Conservation (phyloP, 2,113 vertebrate genomes). For the Cyphomyrus plagiostoma region DNA sequence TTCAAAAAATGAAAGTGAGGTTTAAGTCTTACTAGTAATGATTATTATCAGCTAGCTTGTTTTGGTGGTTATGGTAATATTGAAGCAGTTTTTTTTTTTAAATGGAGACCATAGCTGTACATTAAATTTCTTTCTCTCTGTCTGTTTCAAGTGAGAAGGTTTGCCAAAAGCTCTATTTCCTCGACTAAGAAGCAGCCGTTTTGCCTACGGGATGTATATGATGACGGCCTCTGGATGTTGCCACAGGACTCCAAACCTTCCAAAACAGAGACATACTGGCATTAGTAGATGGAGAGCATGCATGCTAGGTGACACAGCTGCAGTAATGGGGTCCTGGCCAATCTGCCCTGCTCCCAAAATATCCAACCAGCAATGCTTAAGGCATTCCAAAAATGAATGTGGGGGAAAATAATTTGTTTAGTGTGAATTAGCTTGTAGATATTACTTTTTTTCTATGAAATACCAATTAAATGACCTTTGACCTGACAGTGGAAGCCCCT, state of each 20-base stretch:
- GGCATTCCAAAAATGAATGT: conserved; percentile 60
- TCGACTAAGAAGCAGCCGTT: not conserved
- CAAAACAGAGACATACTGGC: conserved; percentile 19
- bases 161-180: not conserved
- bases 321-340: not conserved
- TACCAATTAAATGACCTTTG: conserved; percentile 68
- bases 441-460: conserved; percentile 72
- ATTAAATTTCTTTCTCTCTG: not conserved
- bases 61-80: not conserved
- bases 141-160: not conserved
- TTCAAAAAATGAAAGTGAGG: not conserved
- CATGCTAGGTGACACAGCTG: not conserved
- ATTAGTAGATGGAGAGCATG: not conserved
- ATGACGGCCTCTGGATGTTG: not conserved
- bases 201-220: not conserved
- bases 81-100: not conserved
- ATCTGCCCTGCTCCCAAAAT: conserved; percentile 47
- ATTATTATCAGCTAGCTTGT: not conserved
- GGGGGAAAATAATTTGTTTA: conserved; percentile 70
- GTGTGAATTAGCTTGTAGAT: conserved; percentile 69
- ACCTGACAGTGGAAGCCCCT: conserved; percentile 63
- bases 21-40: not conserved
- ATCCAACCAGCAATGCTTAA: conserved; percentile 34
- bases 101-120: not conserved
- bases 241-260: not conserved